Evolutionary conservation across 2,113 vertebrate species (phyloP).

Genomic region (Silurus glanis): DNA sequence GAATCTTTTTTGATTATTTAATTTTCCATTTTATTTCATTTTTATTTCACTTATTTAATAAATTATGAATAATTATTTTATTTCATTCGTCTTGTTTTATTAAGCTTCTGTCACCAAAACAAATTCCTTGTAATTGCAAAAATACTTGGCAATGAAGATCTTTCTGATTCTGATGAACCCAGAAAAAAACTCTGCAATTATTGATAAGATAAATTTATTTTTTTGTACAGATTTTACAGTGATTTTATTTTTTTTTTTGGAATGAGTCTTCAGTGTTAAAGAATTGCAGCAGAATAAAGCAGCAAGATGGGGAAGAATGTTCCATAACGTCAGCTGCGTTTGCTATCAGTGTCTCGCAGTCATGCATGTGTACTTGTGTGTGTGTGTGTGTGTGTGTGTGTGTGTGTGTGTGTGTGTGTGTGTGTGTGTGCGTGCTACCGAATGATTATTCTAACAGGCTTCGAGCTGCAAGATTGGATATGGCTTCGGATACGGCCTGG

Average conservation of each 20-base stretch:
- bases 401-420: background rate
- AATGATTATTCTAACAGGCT: slow-evolving; percentile 45
- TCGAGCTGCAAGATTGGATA: slow-evolving; percentile 33
- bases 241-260: background rate
- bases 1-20: too few relatives aligned
- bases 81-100: too few relatives aligned
- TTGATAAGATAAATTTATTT: background rate
- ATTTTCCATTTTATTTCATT: too few relatives aligned
- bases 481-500: background rate
- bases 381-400: slow-evolving; percentile 12
- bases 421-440: slow-evolving; percentile 26
- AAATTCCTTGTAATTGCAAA: too few relatives aligned
- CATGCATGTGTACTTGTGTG: background rate
- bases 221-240: too few relatives aligned
- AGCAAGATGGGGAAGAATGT: slow-evolving; percentile 31
- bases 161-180: background rate
- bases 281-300: background rate
- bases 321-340: slow-evolving; percentile 34
- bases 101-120: too few relatives aligned
- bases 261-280: background rate
- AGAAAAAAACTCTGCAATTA: background rate
- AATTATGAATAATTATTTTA: too few relatives aligned
- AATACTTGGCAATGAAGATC: too few relatives aligned
- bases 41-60: too few relatives aligned
- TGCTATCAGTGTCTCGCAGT: slow-evolving; percentile 37